phyloP scores from a whole-genome alignment of 2,888 invertebrate species.

The Nineta flava region DNA sequence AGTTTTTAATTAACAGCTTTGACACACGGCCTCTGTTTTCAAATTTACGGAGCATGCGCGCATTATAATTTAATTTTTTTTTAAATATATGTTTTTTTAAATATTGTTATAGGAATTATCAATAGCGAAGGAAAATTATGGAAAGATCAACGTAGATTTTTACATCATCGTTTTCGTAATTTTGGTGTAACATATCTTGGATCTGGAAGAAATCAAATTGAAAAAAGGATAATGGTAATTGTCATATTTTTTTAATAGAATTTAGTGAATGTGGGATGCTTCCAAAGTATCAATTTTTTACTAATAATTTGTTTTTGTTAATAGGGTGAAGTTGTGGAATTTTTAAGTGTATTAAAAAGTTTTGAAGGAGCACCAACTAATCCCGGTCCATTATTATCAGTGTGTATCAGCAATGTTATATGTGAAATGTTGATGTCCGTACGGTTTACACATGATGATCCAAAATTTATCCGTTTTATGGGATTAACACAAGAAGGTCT shows the following conservation, averaged over 20 bases:
- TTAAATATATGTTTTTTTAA: slow-evolving; percentile 1
- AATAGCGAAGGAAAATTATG: slow-evolving; percentile 79
- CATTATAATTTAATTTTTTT: neutral
- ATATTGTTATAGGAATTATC: slow-evolving; percentile 57
- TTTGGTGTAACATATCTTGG: slow-evolving; percentile 82
- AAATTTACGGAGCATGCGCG: no score
- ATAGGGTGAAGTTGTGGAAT: slow-evolving; percentile 60
- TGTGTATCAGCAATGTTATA: slow-evolving; percentile 79
- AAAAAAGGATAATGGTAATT: slow-evolving; percentile 66
- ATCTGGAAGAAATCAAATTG: slow-evolving; percentile 65
- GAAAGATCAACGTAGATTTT: slow-evolving; percentile 78
- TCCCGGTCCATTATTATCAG: slow-evolving; percentile 57
- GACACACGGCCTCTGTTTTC: no score
- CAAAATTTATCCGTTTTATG: slow-evolving; percentile 63
- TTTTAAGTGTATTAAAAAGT: slow-evolving; percentile 46
- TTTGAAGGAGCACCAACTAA: slow-evolving; percentile 54
- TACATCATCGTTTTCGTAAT: slow-evolving; percentile 68
- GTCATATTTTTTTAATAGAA: neutral
- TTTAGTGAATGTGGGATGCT: neutral
- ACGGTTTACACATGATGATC: slow-evolving; percentile 63
- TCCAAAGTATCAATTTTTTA: neutral
- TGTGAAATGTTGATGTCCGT: slow-evolving; percentile 83
- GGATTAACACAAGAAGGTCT: slow-evolving; percentile 84
- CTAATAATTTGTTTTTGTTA: neutral
- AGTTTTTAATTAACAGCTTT: no score